Conservation (phyloP, 1,140 invertebrate species). For the Leptestheria dahalacensis region DNA sequence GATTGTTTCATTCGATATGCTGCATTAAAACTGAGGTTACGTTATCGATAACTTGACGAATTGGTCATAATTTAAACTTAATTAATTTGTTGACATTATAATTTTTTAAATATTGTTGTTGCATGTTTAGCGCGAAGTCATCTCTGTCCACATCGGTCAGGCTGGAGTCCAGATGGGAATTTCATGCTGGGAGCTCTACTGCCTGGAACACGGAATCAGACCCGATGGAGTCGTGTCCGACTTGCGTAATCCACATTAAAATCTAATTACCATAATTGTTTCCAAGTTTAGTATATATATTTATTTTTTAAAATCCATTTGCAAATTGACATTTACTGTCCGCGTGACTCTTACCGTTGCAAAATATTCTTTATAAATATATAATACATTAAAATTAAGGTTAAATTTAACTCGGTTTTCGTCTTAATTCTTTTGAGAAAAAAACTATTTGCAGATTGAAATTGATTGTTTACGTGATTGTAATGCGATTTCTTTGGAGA, state of each 20-base stretch:
- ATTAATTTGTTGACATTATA: not conserved
- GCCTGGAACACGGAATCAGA: slow-evolving; percentile 28
- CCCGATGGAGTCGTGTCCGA: slow-evolving; percentile 14
- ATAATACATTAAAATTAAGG: no score
- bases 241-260: not conserved
- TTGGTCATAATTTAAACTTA: not conserved
- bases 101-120: not conserved
- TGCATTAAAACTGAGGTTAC: not conserved
- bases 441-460: no score
- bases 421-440: no score
- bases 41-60: not conserved
- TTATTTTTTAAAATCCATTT: not conserved
- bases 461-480: no score
- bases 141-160: slow-evolving; percentile 51
- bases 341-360: no score
- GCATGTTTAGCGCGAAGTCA: slow-evolving; percentile 40
- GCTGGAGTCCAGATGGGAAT: slow-evolving; percentile 66
- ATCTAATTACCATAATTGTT: not conserved
- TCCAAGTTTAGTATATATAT: not conserved
- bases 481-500: no score
- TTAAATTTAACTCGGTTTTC: no score
- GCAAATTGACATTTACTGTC: no score
- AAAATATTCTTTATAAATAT: no score
- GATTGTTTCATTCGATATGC: not conserved
- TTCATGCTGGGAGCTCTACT: slow-evolving; percentile 57